These are phyloP conservation scores for Coracias cyanogaster DNA, from an alignment of 2,797 vertebrate genomes.

Conservation along the genomic window DNA sequence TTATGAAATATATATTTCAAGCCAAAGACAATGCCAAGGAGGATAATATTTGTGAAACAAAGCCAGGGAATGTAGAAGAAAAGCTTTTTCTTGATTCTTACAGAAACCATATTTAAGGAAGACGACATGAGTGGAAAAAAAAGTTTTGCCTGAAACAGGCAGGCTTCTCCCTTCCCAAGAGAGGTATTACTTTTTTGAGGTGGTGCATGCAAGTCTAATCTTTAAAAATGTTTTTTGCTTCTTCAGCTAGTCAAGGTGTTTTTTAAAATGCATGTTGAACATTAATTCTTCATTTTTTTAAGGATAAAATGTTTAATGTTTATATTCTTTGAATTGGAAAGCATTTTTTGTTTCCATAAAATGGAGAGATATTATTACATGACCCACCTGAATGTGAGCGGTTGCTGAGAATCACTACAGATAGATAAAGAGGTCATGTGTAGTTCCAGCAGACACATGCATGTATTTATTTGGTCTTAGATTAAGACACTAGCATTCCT, in stretches of 20 bases:
- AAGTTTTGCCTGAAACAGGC: neutral
- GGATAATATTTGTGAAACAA: slow-evolving; percentile 15
- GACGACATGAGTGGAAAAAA: neutral
- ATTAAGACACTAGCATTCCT: neutral
- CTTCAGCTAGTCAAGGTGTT: neutral
- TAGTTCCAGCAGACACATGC: neutral
- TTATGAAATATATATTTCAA: slow-evolving; percentile 26
- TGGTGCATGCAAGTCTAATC: neutral
- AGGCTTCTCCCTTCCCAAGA: neutral
- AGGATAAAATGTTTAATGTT: neutral
- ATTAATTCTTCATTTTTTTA: neutral
- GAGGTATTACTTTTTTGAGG: neutral
- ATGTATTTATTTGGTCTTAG: neutral
- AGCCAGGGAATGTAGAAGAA: neutral
- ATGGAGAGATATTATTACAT: neutral
- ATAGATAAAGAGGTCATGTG: neutral
- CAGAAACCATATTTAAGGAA: neutral
- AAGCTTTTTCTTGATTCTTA: neutral
- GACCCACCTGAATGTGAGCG: neutral
- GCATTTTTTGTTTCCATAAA: neutral
- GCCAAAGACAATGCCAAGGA: neutral
- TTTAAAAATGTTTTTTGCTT: neutral
- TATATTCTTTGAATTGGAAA: neutral
- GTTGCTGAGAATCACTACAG: neutral
- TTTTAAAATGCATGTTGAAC: neutral